phyloP scores from a whole-genome alignment of 92 coral and sea anemone species.

The Heliopora coerulea region DNA sequence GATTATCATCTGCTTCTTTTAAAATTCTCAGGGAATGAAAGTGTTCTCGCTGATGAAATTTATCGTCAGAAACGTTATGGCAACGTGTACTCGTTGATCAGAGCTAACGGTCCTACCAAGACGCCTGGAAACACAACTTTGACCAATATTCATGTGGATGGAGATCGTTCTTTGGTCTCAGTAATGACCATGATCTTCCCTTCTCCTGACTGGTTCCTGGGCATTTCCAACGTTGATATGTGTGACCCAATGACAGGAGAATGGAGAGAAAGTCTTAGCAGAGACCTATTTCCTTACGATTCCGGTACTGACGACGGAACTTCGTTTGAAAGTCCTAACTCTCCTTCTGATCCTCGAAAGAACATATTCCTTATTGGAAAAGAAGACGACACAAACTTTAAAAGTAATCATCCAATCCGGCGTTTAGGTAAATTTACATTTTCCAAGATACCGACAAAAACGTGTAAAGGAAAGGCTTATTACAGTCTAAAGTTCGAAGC shows the following conservation, averaged over 20 bases:
- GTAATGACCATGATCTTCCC: conserved; percentile 1
- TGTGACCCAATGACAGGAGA: neutral
- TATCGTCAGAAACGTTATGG: neutral
- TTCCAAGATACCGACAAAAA: neutral
- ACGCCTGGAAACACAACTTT: conserved; percentile 2
- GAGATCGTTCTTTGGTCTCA: neutral
- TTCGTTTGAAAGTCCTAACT: conserved; percentile 4
- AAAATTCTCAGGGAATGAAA: neutral
- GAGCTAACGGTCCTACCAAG: neutral
- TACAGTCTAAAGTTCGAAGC: conserved; percentile 45
- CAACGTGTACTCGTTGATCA: neutral
- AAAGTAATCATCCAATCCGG: neutral
- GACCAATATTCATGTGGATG: neutral
- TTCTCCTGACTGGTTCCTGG: neutral
- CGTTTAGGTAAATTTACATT: neutral
- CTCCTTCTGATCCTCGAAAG: neutral
- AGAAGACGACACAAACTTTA: neutral
- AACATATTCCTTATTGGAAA: conserved; percentile 1
- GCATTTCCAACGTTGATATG: neutral
- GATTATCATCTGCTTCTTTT: neutral
- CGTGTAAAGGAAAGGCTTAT: conserved; percentile 46
- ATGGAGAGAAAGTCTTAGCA: neutral
- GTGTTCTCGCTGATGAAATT: conserved; percentile 1
- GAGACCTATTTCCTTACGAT: neutral
- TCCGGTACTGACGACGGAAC: conserved; percentile 1